Percentiles rank a stretch among this genome's conserved stretches.
These are phyloP conservation scores for Leucania comma DNA, from an alignment of 2,888 invertebrate species.

Conservation along the genomic window DNA sequence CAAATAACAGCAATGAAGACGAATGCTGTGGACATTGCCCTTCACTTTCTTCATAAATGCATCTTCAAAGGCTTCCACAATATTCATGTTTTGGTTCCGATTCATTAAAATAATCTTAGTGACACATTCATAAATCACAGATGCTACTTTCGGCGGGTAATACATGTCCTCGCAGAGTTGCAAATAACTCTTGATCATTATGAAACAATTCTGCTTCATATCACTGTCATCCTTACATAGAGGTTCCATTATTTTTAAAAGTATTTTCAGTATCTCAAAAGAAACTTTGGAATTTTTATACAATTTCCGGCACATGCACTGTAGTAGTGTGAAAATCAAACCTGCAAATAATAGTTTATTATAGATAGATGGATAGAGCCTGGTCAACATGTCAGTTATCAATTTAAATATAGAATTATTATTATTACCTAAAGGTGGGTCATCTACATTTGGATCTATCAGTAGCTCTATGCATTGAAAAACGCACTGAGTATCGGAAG, in stretches of 20 bases:
- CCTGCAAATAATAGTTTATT: conserved; percentile 71
- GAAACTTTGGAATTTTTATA: conserved; percentile 82
- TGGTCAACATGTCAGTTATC: neutral
- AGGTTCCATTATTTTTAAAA: conserved; percentile 77
- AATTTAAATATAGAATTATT: conserved; percentile 23
- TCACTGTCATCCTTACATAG: conserved; percentile 76
- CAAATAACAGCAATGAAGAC: conserved; percentile 83
- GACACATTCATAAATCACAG: conserved; percentile 83
- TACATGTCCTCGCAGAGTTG: conserved; percentile 79
- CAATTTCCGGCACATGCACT: conserved; percentile 81
- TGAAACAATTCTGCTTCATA: conserved; percentile 83
- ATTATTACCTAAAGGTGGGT: conserved; percentile 78
- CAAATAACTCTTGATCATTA: conserved; percentile 85
- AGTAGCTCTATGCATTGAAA: conserved; percentile 79
- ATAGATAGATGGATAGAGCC: neutral
- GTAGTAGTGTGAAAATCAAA: conserved; percentile 80
- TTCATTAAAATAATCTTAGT: conserved; percentile 79
- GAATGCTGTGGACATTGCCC: conserved; percentile 77
- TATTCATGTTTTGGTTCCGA: conserved; percentile 66
- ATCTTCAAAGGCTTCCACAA: conserved; percentile 73
- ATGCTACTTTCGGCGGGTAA: conserved; percentile 83
- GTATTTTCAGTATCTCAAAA: conserved; percentile 75
- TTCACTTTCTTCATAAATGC: conserved; percentile 75
- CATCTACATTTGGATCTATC: conserved; percentile 70
- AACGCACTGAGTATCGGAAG: conserved; percentile 76